These are phyloP conservation scores for Priocnemis perturbator DNA, from an alignment of 2,888 invertebrate genomes.

Conservation along the genomic window DNA sequence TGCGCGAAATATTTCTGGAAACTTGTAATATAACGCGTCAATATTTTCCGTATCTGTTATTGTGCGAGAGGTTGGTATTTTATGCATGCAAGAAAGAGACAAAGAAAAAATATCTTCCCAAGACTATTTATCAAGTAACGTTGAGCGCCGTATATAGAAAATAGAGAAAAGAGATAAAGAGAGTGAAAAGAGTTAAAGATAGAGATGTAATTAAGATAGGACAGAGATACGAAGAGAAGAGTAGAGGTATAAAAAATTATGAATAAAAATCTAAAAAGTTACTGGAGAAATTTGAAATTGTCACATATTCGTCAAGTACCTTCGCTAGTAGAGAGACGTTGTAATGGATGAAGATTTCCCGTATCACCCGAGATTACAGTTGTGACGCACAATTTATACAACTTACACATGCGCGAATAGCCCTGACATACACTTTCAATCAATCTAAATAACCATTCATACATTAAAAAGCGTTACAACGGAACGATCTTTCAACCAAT, in stretches of 20 bases:
- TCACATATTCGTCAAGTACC: constrained; percentile 60
- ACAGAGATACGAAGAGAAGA: constrained; percentile 16
- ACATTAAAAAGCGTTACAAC: constrained; percentile 42
- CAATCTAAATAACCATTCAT: constrained; percentile 51
- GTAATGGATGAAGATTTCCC: constrained; percentile 54
- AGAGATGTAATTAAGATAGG: constrained; percentile 33
- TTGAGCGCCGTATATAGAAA: constrained; percentile 52
- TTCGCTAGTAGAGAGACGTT: constrained; percentile 52
- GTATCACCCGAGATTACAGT: constrained; percentile 52
- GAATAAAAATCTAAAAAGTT: constrained; percentile 49
- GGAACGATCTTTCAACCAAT: no score
- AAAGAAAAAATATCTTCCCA: constrained; percentile 55
- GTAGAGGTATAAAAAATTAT: constrained; percentile 52
- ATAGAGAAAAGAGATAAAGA: constrained; percentile 34
- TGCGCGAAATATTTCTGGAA: no score
- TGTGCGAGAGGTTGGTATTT: constrained; percentile 48
- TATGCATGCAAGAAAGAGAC: constrained; percentile 64
- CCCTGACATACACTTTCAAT: constrained; percentile 58
- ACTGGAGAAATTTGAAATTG: constrained; percentile 47
- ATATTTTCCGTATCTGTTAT: not conserved
- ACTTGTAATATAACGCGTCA: no score
- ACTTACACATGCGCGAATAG: constrained; percentile 70
- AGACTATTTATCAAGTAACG: constrained; percentile 66
- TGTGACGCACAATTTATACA: constrained; percentile 60
- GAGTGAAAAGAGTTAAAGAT: constrained; percentile 47